These are phyloP conservation scores for Lytechinus pictus DNA, from an alignment of 35 echinoderm and acorn worm genomes.

Conservation along the genomic window DNA sequence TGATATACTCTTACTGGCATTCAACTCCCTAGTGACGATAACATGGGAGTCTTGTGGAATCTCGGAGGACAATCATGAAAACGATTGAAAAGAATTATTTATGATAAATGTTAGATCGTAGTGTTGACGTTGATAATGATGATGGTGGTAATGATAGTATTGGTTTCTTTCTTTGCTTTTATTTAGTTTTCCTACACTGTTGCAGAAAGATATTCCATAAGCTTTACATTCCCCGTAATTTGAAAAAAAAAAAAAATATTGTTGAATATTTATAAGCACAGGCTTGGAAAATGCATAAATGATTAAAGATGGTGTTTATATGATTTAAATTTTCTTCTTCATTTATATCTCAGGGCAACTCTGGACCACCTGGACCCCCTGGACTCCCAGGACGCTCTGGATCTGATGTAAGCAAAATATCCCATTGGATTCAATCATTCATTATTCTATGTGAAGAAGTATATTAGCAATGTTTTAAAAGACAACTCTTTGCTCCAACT, in stretches of 20 bases:
- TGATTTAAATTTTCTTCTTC: background rate
- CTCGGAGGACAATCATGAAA: too few relatives aligned
- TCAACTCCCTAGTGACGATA: background rate
- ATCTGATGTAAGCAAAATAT: slow-evolving; percentile 43
- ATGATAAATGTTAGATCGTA: background rate
- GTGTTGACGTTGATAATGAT: background rate
- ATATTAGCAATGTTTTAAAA: too few relatives aligned
- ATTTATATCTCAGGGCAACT: slow-evolving; percentile 39
- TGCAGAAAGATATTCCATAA: too few relatives aligned
- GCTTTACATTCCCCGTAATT: too few relatives aligned
- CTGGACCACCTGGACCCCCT: slow-evolving; percentile 71
- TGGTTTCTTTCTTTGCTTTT: too few relatives aligned
- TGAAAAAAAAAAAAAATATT: background rate
- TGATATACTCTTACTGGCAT: background rate
- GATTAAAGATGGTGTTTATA: background rate
- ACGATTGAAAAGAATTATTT: too few relatives aligned
- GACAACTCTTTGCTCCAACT: too few relatives aligned
- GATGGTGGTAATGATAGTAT: too few relatives aligned
- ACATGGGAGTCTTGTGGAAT: background rate
- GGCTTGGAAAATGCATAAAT: background rate
- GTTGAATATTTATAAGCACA: background rate
- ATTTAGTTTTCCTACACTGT: too few relatives aligned
- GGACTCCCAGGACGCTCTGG: slow-evolving; percentile 51
- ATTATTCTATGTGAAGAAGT: too few relatives aligned
- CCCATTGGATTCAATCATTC: too few relatives aligned